Evolutionary conservation across 2,888 invertebrate species (phyloP), one percentile per base, ranked within the genome.

Genomic region (Ceraclea dissimilis): DNA sequence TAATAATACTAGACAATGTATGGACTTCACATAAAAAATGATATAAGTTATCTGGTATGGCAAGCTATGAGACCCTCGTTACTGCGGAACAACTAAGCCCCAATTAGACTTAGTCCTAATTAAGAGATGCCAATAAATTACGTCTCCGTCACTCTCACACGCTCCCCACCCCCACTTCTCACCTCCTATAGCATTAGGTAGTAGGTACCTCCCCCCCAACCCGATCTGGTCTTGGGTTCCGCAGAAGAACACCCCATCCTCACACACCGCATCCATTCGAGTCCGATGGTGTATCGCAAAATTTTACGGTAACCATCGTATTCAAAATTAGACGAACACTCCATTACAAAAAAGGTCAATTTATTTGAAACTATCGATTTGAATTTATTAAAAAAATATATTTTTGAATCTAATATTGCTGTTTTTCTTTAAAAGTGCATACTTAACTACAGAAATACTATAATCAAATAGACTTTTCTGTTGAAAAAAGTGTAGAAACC

Each of bases 51-150:
- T 10, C 26, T 26, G 10, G 26, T 26, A 26, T 26, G 26, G 10
- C 5, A 26, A 26, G 26, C 26, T 26, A 52, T 46, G 59, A 51
- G 59, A 52, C 58, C 72, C 77, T 78, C 77, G 78, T 78, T 78
- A 78, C 76, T 55, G 56, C 60, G 72, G 62, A 62, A 60, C 62
- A 60, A 74, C 76, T 78, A 77, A 78, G 78, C 78, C 76, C 77
- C 78, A 78, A 78, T 78, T 78, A 78, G 78, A 78, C 78, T 77
- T 78, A 78, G 77, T 78, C 78, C 78, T 78, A 78, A 78, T 78
- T 78, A 78, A 78, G 78, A 78, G 78, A 78, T 78, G 78, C 78
- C 78, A 76, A 78, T 78, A 78, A 78, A 78, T 78, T 78, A 77
- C 78, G 58, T 76, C 78, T 76, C 78, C 76, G 77, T 77, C 78